Percentiles rank a stretch among this genome's conserved stretches.
phyloP scores from a whole-genome alignment of 2,888 invertebrate species.

The Leptogaster cylindrica region DNA sequence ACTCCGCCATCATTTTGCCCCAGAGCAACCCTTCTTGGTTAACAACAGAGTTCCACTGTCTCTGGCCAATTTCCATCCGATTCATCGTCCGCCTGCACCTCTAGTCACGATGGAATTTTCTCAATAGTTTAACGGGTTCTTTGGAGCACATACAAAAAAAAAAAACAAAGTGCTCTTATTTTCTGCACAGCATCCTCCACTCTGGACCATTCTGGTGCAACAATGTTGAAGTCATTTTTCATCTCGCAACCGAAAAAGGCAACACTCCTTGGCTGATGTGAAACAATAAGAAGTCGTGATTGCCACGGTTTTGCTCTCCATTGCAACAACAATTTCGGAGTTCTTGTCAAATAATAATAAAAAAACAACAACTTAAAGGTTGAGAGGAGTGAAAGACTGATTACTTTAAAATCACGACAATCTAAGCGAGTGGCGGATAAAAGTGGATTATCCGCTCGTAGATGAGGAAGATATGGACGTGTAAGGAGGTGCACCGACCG shows the following conservation, averaged over 20 bases:
- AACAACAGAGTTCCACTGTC: background rate
- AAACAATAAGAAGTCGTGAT: conserved; percentile 29
- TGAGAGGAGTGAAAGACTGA: conserved; percentile 11
- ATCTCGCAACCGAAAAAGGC: conserved; percentile 22
- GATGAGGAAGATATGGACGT: too few relatives aligned
- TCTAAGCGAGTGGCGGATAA: background rate
- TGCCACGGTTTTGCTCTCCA: background rate
- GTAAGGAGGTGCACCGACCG: too few relatives aligned
- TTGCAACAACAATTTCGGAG: background rate
- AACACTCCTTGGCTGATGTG: background rate
- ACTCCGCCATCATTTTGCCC: conserved; percentile 10
- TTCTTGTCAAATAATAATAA: conserved; percentile 13
- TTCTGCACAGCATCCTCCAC: background rate
- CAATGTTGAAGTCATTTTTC: conserved; percentile 17
- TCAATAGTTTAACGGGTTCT: conserved; percentile 4
- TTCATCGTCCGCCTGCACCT: background rate
- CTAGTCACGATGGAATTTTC: conserved; percentile 19
- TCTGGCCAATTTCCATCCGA: conserved; percentile 12
- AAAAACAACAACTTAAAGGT: too few relatives aligned
- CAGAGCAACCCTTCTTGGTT: background rate
- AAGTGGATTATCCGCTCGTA: background rate
- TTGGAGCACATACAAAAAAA: background rate
- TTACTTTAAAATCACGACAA: background rate
- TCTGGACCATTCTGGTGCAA: conserved; percentile 17
- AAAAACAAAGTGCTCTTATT: background rate